These are phyloP conservation scores for Eurypyga helias DNA, from an alignment of 2,113 vertebrate genomes.

Conservation along the genomic window DNA sequence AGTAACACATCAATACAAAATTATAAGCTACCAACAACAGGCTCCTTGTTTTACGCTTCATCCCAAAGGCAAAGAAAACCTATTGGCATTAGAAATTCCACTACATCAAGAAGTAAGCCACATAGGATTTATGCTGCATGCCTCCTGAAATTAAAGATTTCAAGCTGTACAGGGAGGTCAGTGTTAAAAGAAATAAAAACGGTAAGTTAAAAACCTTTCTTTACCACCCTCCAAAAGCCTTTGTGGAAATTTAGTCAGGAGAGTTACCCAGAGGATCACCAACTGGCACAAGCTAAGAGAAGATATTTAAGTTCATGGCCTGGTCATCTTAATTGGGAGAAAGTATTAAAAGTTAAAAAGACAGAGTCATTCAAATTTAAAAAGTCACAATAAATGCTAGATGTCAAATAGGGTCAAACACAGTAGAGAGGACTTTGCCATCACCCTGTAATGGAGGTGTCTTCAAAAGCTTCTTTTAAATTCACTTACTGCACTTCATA, in stretches of 20 bases:
- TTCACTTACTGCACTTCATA: background rate
- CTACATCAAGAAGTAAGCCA: background rate
- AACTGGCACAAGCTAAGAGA: background rate
- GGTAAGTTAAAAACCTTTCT: background rate
- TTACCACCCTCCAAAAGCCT: background rate
- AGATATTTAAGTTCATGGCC: constrained; percentile 26
- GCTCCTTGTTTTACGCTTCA: background rate
- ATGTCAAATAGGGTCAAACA: background rate
- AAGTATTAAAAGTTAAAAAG: constrained; percentile 47
- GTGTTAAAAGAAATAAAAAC: background rate
- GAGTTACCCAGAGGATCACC: background rate
- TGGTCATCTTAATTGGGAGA: constrained; percentile 48
- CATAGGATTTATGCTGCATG: background rate
- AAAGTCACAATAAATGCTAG: background rate
- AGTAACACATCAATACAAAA: background rate
- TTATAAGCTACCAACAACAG: background rate
- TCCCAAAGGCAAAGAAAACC: background rate
- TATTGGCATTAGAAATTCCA: background rate
- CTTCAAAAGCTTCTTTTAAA: constrained; percentile 14
- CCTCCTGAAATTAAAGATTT: background rate
- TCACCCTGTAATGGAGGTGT: background rate
- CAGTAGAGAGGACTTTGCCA: background rate
- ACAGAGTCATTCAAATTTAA: constrained; percentile 45
- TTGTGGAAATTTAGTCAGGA: background rate
- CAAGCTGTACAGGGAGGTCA: background rate